Percentiles rank a stretch among this genome's conserved stretches.
phyloP scores from a whole-genome alignment of 2,797 vertebrate species.

The Acanthurus leucopareius region DNA sequence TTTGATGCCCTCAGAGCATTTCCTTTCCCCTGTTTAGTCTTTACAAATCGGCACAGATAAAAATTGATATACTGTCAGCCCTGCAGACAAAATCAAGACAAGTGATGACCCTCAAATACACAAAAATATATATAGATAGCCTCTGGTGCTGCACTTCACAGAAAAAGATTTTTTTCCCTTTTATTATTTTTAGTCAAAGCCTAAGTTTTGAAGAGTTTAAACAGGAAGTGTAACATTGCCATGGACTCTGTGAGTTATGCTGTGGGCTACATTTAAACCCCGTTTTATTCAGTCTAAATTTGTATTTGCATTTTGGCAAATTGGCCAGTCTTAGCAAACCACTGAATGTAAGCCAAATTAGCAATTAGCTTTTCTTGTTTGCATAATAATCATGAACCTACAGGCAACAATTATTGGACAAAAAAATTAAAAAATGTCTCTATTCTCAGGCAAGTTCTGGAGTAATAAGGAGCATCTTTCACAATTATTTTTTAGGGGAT shows the following conservation, averaged over 20 bases:
- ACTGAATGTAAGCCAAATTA: constrained; percentile 2
- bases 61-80: constrained; percentile 23
- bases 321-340: background rate
- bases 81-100: background rate
- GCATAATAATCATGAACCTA: background rate
- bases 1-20: constrained; percentile 42
- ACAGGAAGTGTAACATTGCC: background rate
- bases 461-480: background rate
- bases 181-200: background rate
- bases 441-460: background rate
- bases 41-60: constrained; percentile 44
- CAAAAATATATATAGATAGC: background rate
- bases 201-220: background rate
- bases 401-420: background rate
- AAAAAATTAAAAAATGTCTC: background rate
- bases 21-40: constrained; percentile 40
- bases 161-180: background rate
- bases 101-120: background rate
- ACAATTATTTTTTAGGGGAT: background rate
- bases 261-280: background rate
- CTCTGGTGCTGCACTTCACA: background rate
- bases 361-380: constrained; percentile 4
- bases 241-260: background rate
- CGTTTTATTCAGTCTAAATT: background rate
- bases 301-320: constrained; percentile 1